phyloP scores from a whole-genome alignment of 30 jellyfish, hydroid and myxozoan genomes.

The Sanderia malayensis region DNA sequence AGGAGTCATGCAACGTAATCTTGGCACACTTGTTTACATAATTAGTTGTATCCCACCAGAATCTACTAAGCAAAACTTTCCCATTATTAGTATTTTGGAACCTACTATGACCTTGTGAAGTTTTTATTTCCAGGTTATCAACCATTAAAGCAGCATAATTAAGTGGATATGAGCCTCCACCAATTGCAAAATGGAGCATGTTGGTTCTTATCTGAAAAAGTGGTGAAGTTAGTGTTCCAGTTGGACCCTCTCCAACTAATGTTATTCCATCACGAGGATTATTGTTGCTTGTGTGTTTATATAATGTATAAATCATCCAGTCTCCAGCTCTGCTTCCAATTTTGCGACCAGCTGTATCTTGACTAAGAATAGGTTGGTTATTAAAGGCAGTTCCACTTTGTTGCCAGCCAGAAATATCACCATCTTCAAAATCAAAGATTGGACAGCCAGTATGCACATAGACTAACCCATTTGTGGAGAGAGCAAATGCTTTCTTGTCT shows the following conservation, averaged over 20 bases:
- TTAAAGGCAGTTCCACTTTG: conserved; percentile 39
- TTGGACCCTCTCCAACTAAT: conserved; percentile 28
- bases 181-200: conserved; percentile 29
- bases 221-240: conserved; percentile 46
- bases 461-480: conserved; percentile 6
- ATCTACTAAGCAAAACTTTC: conserved; percentile 20
- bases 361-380: conserved; percentile 14
- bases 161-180: conserved; percentile 46
- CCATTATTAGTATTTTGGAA: not conserved
- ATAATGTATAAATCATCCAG: conserved; percentile 24
- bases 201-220: conserved; percentile 32
- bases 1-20: conserved; percentile 21
- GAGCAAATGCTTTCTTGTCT: conserved; percentile 33
- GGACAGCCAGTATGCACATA: conserved; percentile 45
- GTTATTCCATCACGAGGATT: conserved; percentile 9
- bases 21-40: conserved; percentile 34
- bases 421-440: conserved; percentile 42
- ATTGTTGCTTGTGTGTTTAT: not conserved
- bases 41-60: conserved; percentile 58
- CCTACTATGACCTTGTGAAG: conserved; percentile 14
- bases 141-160: conserved; percentile 31
- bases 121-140: conserved; percentile 10
- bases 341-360: conserved; percentile 1
- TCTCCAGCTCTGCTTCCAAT: conserved; percentile 26
- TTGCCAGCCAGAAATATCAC: conserved; percentile 25